Evolutionary conservation across 2,113 vertebrate genomes (phyloP), one percentile per base, ranked within the genome.

Genomic region (Cyprinus carpio): DNA sequence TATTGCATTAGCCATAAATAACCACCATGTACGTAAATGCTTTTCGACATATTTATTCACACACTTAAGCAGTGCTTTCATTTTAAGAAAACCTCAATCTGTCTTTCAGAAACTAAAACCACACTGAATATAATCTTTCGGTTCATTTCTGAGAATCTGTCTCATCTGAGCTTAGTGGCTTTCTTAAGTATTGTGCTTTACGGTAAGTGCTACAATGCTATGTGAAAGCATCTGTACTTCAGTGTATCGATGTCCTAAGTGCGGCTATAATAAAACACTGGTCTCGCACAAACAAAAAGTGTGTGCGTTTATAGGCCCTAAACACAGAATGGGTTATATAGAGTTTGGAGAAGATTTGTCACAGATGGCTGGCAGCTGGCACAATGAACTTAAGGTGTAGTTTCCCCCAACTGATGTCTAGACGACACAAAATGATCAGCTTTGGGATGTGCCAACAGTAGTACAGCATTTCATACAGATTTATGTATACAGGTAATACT

Each of bases 261-360:
- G 56, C 18, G 8, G 56, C 56, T 40, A 60, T 62, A 79, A 62
- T 60, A 79, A 75, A 62, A 79, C 76, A 40, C 23, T 62, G 34
- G 56, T 15, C 56, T 77, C 29, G 29, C 54, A 18, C 18, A 56
- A 56, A 77, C 31, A 74, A n/a, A 13, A 74, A 74, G 37, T 40
- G 34, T 72, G 34, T 40, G 34, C 9, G 13, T 76, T 81, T 65
- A 81, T 18, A 80, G n/a, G 9, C 8, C 58, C 37, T 81, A 67
- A 67, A 64, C 60, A 81, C 79, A 51, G 29, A 46, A 81, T 81
- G 8, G n/a, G 37, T 46, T 81, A 23, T 81, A 67, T 23, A 29
- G 56, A 43, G 40, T 78, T 78, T 40, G 76, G 76, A 78, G 34
- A 64, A 15, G 58, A 64, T 80, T 80, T 64, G 13, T 80, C 58